Conservation (phyloP, 30 jellyfish, hydroid and myxozoan species). For the Catostylus mosaicus region DNA sequence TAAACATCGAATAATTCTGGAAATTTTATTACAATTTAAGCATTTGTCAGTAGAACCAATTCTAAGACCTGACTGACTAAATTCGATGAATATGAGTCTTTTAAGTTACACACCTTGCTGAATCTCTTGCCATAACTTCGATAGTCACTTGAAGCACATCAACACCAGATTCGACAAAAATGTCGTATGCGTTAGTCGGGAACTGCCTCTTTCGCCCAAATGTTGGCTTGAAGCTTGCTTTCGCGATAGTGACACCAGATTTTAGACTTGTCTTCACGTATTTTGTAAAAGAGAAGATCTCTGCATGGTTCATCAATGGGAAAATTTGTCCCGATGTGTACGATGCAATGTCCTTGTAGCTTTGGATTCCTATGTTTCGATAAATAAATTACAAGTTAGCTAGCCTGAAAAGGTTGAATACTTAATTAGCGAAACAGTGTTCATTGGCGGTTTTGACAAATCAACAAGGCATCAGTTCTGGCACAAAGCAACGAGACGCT, state of each 20-base stretch:
- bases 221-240: conserved; percentile 39
- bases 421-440: too few species aligned
- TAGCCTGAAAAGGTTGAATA: too few species aligned
- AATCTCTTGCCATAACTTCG: conserved; percentile 18
- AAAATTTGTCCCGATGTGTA: conserved; percentile 83
- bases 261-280: conserved; percentile 54
- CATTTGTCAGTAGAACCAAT: too few species aligned
- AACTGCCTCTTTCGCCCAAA: conserved; percentile 33
- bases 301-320: conserved; percentile 44
- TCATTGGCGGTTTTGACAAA: too few species aligned
- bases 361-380: conserved; percentile 46
- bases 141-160: conserved; percentile 35
- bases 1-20: too few species aligned
- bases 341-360: conserved; percentile 78
- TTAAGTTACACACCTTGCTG: conserved; percentile 16
- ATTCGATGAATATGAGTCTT: too few species aligned
- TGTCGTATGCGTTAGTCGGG: neutral
- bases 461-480: too few species aligned
- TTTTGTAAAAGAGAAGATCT: conserved; percentile 32
- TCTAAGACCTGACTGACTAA: too few species aligned
- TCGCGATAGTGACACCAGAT: conserved; percentile 53
- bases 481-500: too few species aligned
- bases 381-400: too few species aligned
- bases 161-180: conserved; percentile 52
- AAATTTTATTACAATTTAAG: too few species aligned